Evolutionary conservation across 2,797 vertebrate genomes (phyloP).

Genomic region (Trachops cirrhosus): DNA sequence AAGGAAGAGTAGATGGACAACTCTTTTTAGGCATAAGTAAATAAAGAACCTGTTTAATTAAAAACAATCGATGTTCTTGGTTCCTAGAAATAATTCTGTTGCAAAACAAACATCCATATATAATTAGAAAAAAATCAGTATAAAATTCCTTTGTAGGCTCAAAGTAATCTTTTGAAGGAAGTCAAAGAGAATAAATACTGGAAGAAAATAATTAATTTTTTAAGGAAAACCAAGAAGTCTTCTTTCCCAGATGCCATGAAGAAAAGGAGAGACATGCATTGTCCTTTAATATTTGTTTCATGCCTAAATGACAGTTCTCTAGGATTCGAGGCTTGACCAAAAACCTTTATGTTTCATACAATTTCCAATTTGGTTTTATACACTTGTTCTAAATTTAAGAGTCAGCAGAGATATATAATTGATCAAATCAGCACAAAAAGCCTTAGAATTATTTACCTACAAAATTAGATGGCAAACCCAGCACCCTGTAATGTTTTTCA

Average conservation of each 20-base stretch:
- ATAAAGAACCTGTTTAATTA: slow-evolving; percentile 13
- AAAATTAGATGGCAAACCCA: not conserved
- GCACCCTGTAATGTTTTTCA: not conserved
- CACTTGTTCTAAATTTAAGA: not conserved
- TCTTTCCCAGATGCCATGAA: not conserved
- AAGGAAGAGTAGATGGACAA: not conserved
- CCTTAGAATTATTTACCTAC: not conserved
- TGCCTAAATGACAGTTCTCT: not conserved
- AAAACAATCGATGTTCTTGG: slow-evolving; percentile 30
- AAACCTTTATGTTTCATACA: not conserved
- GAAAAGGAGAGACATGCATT: not conserved
- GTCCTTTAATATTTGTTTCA: not conserved
- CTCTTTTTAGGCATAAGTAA: slow-evolving; percentile 12
- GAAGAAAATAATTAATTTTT: not conserved
- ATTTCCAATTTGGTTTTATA: not conserved
- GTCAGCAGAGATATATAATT: not conserved
- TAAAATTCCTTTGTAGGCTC: not conserved
- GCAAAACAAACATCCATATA: not conserved
- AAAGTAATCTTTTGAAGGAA: slow-evolving; percentile 21
- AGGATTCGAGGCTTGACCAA: not conserved
- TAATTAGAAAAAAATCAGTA: not conserved
- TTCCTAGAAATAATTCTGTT: slow-evolving; percentile 11
- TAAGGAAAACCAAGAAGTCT: not conserved
- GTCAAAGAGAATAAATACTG: slow-evolving; percentile 29
- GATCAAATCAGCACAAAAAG: not conserved